Base-by-base conservation (phyloP, 1,140 invertebrate genomes). In the Macrosteles quadrilineatus region DNA sequence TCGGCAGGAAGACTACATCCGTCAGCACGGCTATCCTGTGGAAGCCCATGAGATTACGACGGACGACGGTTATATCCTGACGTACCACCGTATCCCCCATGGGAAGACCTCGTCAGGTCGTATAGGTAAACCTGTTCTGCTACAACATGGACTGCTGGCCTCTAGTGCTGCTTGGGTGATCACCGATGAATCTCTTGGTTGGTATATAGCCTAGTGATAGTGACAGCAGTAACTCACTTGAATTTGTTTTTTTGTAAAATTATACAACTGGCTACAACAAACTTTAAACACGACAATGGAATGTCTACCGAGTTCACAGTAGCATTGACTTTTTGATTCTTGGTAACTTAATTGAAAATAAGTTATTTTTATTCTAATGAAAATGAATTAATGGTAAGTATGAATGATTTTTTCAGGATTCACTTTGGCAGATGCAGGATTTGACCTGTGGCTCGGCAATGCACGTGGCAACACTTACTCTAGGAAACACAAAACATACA, bases 71-170 rank as follows among this genome's bases (percentile, higher is more conserved):
- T 89, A 88, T 72, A 79, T 87, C 2, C 75, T 89, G 45, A 82
- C 82, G 69, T 69, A 87, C 32, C 83, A 87, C 75, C 78, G 87
- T 55, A 86, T 89, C 67, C 53, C 64, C 19, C 55, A 59, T 29
- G 47, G 47, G 11, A 53, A 53, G 47, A n/a, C n/a, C n/a, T n/a
- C n/a, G n/a, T 53, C 47, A 14, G 55, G 55, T 59, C 55, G 9
- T 11, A 14, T 45, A n/a, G 14, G 68, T 27, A 6, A 32, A 75
- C 83, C 85, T 12, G 87, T 90, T 2, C 82, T 90, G 9, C 76
- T 93, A 0, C 91, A 93, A 76, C 93, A 95, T 77, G 93, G 92
- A 0, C 80, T 94, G 6, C 79, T 93, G 31, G 29, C 12, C 25
- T n/a, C 29, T 17, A 36, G 30, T 36, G n/a, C 14, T n/a, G 6